Evolutionary conservation across 2,113 vertebrate genomes (phyloP).

Genomic region (Oncorhynchus gorbuscha): DNA sequence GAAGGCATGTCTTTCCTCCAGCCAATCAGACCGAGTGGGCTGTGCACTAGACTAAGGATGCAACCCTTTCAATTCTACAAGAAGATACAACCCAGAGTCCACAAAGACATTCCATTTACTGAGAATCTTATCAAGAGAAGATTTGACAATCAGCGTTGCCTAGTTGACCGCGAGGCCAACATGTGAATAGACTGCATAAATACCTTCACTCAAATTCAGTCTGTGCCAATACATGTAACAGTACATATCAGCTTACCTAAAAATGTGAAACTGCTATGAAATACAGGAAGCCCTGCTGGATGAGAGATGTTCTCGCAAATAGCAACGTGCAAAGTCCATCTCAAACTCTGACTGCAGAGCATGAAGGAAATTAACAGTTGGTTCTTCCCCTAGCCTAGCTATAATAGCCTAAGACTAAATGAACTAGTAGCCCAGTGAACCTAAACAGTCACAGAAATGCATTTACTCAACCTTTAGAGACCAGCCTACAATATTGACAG

Average conservation of each 20-base stretch:
- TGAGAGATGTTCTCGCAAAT: not conserved
- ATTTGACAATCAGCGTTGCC: not conserved
- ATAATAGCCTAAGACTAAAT: too few relatives aligned
- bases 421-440: too few relatives aligned
- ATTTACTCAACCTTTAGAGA: too few relatives aligned
- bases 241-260: not conserved
- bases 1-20: not conserved
- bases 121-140: constrained; percentile 4
- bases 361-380: too few relatives aligned
- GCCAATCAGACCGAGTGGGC: not conserved
- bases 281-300: not conserved
- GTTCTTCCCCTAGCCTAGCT: too few relatives aligned
- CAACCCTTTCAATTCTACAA: not conserved
- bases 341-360: too few relatives aligned
- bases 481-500: too few relatives aligned
- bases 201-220: not conserved
- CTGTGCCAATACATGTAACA: not conserved
- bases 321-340: not conserved
- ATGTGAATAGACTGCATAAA: not conserved
- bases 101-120: constrained; percentile 5
- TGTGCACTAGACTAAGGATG: not conserved
- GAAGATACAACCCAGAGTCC: not conserved
- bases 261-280: too few relatives aligned
- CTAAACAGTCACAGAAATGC: too few relatives aligned
- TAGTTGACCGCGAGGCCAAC: not conserved